These are phyloP conservation scores for Lasioglossum marginatum DNA, from an alignment of 2,888 invertebrate genomes.

Conservation along the genomic window DNA sequence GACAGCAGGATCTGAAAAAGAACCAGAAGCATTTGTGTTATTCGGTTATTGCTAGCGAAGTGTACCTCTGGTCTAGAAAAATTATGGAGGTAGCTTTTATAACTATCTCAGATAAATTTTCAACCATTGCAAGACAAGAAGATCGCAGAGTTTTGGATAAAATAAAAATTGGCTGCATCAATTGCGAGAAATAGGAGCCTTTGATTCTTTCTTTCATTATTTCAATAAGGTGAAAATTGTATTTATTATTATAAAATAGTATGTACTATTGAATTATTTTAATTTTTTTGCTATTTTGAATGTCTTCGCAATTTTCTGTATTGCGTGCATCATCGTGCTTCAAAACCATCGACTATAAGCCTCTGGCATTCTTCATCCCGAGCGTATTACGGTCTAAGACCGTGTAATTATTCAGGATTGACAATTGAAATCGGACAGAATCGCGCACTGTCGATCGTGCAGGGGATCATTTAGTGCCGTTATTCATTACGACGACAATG, in stretches of 20 bases:
- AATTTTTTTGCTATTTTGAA: too few relatives aligned
- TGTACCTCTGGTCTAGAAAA: too few relatives aligned
- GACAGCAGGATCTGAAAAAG: constrained; percentile 91
- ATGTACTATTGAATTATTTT: neutral
- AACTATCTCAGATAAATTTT: too few relatives aligned
- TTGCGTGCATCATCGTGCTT: neutral
- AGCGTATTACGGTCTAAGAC: neutral
- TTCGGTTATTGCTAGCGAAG: too few relatives aligned
- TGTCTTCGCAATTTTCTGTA: too few relatives aligned
- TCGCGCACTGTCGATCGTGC: constrained; percentile 18
- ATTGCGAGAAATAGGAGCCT: too few relatives aligned
- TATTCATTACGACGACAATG: constrained; percentile 62
- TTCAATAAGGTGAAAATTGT: too few relatives aligned
- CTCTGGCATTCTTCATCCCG: neutral
- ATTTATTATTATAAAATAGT: neutral
- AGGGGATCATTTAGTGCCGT: constrained; percentile 62
- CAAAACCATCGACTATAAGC: neutral
- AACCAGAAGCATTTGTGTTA: neutral
- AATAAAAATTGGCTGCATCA: too few relatives aligned
- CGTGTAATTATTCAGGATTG: neutral
- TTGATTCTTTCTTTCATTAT: too few relatives aligned
- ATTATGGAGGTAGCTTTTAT: too few relatives aligned
- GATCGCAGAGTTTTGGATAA: too few relatives aligned
- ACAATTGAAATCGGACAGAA: constrained; percentile 21
- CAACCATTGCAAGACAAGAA: too few relatives aligned